Evolutionary conservation across 2,113 vertebrate species (phyloP).

Genomic region (Scopus umbretta): DNA sequence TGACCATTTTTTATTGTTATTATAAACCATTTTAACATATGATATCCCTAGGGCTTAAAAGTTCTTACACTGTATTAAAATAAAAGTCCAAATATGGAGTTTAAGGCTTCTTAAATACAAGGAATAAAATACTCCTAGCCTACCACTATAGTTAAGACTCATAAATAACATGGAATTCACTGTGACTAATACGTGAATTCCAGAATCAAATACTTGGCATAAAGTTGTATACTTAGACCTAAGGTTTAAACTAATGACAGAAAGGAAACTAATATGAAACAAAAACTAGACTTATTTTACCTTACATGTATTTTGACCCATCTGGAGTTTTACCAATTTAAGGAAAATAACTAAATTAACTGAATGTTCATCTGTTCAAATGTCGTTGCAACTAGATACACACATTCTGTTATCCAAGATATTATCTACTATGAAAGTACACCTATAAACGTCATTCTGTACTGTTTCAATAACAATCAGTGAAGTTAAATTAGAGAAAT

Average conservation of each 20-base stretch:
- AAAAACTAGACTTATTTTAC: not conserved
- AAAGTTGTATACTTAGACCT: not conserved
- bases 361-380: not conserved
- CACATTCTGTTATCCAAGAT: not conserved
- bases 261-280: not conserved
- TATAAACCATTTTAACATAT: not conserved
- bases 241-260: not conserved
- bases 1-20: not conserved
- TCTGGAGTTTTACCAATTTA: not conserved
- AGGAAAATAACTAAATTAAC: not conserved
- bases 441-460: not conserved
- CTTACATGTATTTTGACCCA: not conserved
- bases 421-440: not conserved
- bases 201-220: not conserved
- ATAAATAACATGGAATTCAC: too few species aligned
- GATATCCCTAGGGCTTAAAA: not conserved
- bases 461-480: not conserved
- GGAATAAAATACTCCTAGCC: not conserved
- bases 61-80: not conserved
- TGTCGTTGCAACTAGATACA: not conserved
- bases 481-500: not conserved
- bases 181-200: not conserved
- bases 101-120: not conserved
- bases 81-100: not conserved
- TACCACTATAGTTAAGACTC: not conserved